Conservation (phyloP, 2,113 vertebrate genomes). For the Galeopterus variegatus region DNA sequence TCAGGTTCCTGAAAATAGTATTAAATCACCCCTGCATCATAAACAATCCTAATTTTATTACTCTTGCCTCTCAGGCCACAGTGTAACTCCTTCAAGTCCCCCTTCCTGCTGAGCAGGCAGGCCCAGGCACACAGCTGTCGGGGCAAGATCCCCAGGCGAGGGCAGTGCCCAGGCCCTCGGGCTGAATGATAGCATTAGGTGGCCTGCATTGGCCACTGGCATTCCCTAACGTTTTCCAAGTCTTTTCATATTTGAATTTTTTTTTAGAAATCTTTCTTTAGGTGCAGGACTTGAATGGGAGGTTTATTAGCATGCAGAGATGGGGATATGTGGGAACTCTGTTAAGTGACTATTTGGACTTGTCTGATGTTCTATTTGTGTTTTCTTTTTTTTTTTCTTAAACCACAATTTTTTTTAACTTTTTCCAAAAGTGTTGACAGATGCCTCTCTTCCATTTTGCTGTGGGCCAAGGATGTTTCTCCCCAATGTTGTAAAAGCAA, state of each 20-base stretch:
- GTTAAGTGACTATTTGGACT: background rate
- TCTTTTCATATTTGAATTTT: background rate
- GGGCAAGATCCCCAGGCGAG: too few species aligned
- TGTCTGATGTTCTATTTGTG: background rate
- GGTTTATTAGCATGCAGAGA: background rate
- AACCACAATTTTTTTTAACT: background rate
- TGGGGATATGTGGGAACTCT: background rate
- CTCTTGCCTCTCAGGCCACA: slow-evolving; percentile 34
- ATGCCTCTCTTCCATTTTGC: slow-evolving; percentile 42
- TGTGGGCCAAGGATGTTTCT: slow-evolving; percentile 56
- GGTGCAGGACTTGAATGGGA: background rate
- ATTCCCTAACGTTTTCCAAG: background rate
- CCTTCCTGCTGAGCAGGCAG: background rate
- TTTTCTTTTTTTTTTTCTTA: background rate
- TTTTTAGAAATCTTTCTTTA: background rate
- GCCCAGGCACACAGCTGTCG: background rate
- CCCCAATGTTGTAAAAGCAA: slow-evolving; percentile 69
- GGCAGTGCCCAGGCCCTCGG: fast-evolving
- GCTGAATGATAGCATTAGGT: background rate
- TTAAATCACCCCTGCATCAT: slow-evolving; percentile 71
- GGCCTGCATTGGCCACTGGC: background rate
- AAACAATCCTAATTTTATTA: slow-evolving; percentile 69
- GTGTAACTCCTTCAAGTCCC: background rate
- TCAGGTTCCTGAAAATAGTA: slow-evolving; percentile 71
- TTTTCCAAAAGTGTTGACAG: slow-evolving; percentile 58